Evolutionary conservation across 2,888 invertebrate genomes (phyloP).

Genomic region (Xestia c-nigrum): DNA sequence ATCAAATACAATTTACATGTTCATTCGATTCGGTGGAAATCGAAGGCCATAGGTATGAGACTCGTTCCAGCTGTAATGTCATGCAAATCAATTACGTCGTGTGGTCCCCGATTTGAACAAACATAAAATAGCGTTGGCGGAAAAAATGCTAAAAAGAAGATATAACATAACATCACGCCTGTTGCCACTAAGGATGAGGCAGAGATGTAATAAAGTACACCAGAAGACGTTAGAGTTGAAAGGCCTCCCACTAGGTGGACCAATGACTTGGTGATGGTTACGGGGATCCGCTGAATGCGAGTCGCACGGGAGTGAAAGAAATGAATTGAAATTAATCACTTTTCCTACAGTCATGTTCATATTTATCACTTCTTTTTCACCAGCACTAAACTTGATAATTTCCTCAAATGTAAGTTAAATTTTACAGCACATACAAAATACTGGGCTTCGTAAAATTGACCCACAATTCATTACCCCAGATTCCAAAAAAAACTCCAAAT

Average conservation of each 20-base stretch:
- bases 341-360: background rate
- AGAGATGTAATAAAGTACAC: background rate
- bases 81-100: slow-evolving; percentile 30
- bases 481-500: slow-evolving; percentile 3
- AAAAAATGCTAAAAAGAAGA: background rate
- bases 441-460: background rate
- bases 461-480: slow-evolving; percentile 9
- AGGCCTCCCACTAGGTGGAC: too few relatives aligned
- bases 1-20: slow-evolving; percentile 34
- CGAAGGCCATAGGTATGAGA: slow-evolving; percentile 43
- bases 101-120: slow-evolving; percentile 11
- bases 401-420: background rate
- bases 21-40: slow-evolving; percentile 46
- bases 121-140: background rate
- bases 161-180: background rate
- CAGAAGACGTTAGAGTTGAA: too few relatives aligned
- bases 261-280: too few relatives aligned
- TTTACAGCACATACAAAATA: background rate
- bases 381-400: background rate
- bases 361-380: background rate
- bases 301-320: background rate
- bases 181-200: background rate
- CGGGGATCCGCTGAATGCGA: too few relatives aligned
- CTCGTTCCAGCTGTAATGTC: slow-evolving; percentile 18
- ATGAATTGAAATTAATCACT: background rate